Evolutionary conservation across 2,888 invertebrate genomes (phyloP).

Genomic region (Acronicta leporina): DNA sequence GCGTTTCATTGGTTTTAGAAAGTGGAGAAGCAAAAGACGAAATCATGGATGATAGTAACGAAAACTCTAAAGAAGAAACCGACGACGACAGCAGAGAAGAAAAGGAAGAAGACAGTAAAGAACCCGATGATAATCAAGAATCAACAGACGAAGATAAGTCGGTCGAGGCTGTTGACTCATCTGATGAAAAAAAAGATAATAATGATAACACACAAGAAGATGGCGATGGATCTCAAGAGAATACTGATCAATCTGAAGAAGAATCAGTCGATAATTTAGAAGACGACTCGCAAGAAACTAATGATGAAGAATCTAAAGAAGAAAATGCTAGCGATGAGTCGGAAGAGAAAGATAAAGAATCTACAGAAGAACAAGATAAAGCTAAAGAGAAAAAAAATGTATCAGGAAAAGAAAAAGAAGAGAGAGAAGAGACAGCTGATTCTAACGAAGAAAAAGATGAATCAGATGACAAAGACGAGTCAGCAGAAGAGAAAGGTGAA

Average conservation of each 20-base stretch:
- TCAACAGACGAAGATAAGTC: slow-evolving; percentile 66
- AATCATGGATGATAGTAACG: slow-evolving; percentile 65
- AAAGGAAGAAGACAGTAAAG: slow-evolving; percentile 62
- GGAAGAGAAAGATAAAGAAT: slow-evolving; percentile 61
- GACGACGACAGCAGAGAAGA: slow-evolving; percentile 63
- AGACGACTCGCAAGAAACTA: slow-evolving; percentile 63
- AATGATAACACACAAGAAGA: slow-evolving; percentile 71
- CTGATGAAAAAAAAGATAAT: slow-evolving; percentile 60
- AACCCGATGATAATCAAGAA: slow-evolving; percentile 68
- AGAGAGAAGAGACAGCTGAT: slow-evolving; percentile 74
- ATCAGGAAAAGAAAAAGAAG: slow-evolving; percentile 66
- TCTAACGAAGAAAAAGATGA: slow-evolving; percentile 75
- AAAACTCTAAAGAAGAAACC: slow-evolving; percentile 62
- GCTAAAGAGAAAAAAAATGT: slow-evolving; percentile 70
- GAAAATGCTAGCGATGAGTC: slow-evolving; percentile 71
- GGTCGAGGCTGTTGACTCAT: slow-evolving; percentile 64
- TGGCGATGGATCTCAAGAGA: slow-evolving; percentile 83
- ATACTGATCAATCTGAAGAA: slow-evolving; percentile 71
- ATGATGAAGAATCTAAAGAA: slow-evolving; percentile 66
- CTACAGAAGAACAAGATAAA: slow-evolving; percentile 60
- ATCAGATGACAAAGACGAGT: slow-evolving; percentile 67
- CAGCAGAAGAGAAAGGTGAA: slow-evolving; percentile 64
- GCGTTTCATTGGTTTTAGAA: slow-evolving; percentile 65
- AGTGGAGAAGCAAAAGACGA: slow-evolving; percentile 74
- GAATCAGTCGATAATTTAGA: slow-evolving; percentile 48